Percentiles rank a stretch among this genome's conserved stretches.
Conservation (phyloP, 2,113 vertebrate species). For the Rafetus swinhoei region DNA sequence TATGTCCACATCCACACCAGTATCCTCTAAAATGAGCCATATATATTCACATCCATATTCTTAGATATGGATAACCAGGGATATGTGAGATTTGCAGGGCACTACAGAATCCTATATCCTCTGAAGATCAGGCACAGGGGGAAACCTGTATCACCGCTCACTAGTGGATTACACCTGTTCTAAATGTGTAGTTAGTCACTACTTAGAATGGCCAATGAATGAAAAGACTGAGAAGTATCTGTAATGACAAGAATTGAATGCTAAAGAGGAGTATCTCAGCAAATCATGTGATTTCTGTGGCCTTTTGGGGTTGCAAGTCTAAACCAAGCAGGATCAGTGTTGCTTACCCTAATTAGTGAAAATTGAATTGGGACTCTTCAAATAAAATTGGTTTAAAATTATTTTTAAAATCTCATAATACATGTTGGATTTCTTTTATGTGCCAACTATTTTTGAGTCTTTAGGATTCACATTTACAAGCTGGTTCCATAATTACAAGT, state of each 20-base stretch:
- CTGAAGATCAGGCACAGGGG: background rate
- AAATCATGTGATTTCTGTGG: background rate
- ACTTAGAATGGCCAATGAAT: background rate
- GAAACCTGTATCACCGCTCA: background rate
- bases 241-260: background rate
- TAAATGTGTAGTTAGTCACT: background rate
- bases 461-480: background rate
- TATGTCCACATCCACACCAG: no score
- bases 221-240: background rate
- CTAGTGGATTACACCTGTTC: background rate
- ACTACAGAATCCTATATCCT: background rate
- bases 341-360: background rate
- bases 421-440: background rate
- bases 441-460: background rate
- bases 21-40: no score
- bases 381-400: background rate
- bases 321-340: background rate
- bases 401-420: background rate
- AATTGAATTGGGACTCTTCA: background rate
- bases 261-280: background rate
- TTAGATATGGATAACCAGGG: no score
- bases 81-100: no score
- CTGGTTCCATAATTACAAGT: background rate
- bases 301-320: background rate
- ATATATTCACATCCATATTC: no score